A percentile compares a stretch with the other conserved stretches of the same genome.
These are phyloP conservation scores for Rhodinocichla rosea DNA, from an alignment of 2,113 vertebrate genomes.

Conservation along the genomic window DNA sequence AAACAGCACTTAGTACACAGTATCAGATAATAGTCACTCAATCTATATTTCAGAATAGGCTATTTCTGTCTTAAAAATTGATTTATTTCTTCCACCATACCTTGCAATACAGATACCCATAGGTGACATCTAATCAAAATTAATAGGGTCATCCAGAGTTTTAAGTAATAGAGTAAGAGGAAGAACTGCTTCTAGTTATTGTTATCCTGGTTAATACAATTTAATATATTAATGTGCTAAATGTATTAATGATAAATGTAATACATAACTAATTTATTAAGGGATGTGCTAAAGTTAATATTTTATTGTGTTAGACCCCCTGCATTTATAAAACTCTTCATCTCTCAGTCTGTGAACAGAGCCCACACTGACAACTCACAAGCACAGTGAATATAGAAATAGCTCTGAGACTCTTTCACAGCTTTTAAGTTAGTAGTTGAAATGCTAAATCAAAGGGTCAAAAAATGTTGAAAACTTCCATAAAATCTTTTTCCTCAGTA, in stretches of 20 bases:
- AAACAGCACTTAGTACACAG: background rate
- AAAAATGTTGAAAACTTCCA: background rate
- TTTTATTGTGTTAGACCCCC: background rate
- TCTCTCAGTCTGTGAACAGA: background rate
- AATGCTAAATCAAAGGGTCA: background rate
- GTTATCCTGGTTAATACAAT: background rate
- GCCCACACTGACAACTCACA: background rate
- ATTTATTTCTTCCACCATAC: background rate
- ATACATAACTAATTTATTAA: background rate
- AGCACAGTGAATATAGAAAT: background rate
- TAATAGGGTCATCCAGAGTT: background rate
- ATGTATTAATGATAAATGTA: background rate
- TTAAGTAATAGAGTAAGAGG: background rate
- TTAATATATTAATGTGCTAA: background rate
- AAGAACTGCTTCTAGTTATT: background rate
- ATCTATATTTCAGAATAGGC: background rate
- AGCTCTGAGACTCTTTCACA: background rate
- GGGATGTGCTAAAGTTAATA: background rate
- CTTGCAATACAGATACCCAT: background rate
- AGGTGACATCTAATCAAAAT: background rate
- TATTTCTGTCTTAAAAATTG: background rate
- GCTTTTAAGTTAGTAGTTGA: background rate
- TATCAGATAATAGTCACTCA: background rate
- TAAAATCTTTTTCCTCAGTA: background rate
- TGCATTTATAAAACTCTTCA: background rate